These are phyloP conservation scores for Drosophila anceps DNA, from an alignment of 2,888 invertebrate genomes.

Conservation along the genomic window DNA sequence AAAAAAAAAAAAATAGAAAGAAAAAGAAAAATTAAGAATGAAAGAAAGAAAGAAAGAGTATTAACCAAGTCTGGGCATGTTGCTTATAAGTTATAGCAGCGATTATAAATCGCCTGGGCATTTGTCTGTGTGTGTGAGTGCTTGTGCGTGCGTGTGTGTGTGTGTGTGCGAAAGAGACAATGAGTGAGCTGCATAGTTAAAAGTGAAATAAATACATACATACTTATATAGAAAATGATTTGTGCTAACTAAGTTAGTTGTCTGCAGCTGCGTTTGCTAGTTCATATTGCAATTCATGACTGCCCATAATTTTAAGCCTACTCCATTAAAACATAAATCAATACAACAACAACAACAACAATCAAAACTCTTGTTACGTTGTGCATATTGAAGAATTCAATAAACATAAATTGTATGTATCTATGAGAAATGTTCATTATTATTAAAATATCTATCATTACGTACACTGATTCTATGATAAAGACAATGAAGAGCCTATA, in stretches of 20 bases:
- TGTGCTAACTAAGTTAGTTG: conserved; percentile 52
- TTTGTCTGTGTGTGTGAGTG: conserved; percentile 1
- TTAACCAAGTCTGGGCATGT: conserved; percentile 36
- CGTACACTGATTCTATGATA: not conserved
- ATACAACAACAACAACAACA: conserved; percentile 5
- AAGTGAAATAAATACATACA: conserved; percentile 33
- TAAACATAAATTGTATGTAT: conserved; percentile 36
- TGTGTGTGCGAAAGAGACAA: conserved; percentile 37
- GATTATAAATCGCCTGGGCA: conserved; percentile 40
- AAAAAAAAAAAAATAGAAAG: too few species aligned
- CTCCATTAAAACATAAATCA: conserved; percentile 17
- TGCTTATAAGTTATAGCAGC: conserved; percentile 36
- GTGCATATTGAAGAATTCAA: conserved; percentile 31
- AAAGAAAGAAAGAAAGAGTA: conserved; percentile 20
- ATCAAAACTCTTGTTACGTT: conserved; percentile 21
- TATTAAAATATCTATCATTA: too few species aligned
- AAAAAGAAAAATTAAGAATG: conserved; percentile 2
- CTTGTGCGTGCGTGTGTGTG: not conserved
- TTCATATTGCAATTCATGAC: conserved; percentile 34
- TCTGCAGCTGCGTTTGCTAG: conserved; percentile 34
- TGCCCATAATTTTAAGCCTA: conserved; percentile 38
- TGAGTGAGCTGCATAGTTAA: conserved; percentile 51
- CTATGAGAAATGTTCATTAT: not conserved
- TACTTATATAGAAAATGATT: conserved; percentile 37
- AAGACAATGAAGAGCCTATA: not conserved